Evolutionary conservation across 2,797 vertebrate species (phyloP).

Genomic region (Smutsia temminckii): DNA sequence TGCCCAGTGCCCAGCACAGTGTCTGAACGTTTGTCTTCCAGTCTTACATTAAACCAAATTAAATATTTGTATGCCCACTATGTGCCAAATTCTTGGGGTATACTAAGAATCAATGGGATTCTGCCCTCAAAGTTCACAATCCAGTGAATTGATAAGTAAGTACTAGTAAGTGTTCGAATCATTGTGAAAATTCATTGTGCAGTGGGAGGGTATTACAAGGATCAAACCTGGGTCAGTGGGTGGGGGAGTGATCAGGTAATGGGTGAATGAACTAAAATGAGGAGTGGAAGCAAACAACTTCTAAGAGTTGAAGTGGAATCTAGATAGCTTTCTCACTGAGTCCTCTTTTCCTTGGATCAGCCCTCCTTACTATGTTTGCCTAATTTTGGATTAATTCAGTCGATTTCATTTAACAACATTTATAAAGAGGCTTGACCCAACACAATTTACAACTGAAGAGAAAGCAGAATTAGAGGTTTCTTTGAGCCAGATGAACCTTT

Average conservation of each 20-base stretch:
- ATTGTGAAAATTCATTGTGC: background rate
- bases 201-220: background rate
- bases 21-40: background rate
- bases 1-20: background rate
- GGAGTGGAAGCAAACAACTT: background rate
- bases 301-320: background rate
- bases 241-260: background rate
- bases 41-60: background rate
- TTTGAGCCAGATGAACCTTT: background rate
- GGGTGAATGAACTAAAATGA: background rate
- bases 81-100: background rate
- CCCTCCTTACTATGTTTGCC: background rate
- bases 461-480: background rate
- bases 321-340: background rate
- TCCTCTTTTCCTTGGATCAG: background rate
- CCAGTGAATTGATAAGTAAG: background rate
- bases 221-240: background rate
- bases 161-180: background rate
- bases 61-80: background rate
- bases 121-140: background rate
- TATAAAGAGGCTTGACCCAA: background rate
- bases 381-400: background rate
- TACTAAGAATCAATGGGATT: background rate
- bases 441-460: background rate
- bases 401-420: background rate